These are phyloP conservation scores for Kryptolebias marmoratus DNA, from an alignment of 2,113 vertebrate species.

Conservation along the genomic window DNA sequence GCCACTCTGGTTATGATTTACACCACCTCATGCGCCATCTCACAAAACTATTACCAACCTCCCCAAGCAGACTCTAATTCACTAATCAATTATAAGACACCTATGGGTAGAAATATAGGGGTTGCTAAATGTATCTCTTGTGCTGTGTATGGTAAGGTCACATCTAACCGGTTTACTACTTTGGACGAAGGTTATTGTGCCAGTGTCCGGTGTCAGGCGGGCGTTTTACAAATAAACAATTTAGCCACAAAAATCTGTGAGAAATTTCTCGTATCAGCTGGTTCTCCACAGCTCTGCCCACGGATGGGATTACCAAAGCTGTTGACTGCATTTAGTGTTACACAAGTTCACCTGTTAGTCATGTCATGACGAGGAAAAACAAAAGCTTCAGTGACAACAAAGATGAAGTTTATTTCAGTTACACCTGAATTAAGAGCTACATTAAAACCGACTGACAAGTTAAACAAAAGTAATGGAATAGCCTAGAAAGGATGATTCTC, in stretches of 20 bases:
- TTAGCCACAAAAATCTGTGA: constrained; percentile 27
- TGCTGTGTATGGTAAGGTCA: constrained; percentile 90
- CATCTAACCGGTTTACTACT: constrained; percentile 63
- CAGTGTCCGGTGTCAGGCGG: constrained; percentile 69
- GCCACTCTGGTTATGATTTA: no score
- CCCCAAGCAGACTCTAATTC: constrained; percentile 8
- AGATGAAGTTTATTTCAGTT: no score
- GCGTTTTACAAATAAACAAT: constrained; percentile 41
- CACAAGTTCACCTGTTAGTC: constrained; percentile 6
- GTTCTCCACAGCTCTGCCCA: background rate
- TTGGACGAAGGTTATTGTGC: constrained; percentile 44
- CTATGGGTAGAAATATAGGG: constrained; percentile 18
- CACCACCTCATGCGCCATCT: background rate
- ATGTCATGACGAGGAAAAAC: background rate
- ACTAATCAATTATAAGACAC: constrained; percentile 23
- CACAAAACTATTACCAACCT: background rate
- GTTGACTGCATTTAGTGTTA: constrained; percentile 5
- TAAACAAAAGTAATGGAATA: no score
- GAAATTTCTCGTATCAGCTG: constrained; percentile 46
- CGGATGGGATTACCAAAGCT: constrained; percentile 20
- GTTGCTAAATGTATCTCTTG: constrained; percentile 89
- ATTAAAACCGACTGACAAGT: no score
- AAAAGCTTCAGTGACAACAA: background rate
- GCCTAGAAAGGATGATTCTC: no score
- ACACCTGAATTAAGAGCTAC: no score